Percentiles rank a stretch among this genome's conserved stretches.
These are phyloP conservation scores for Cartodere bifasciata DNA, from an alignment of 2,888 invertebrate genomes.

Conservation along the genomic window DNA sequence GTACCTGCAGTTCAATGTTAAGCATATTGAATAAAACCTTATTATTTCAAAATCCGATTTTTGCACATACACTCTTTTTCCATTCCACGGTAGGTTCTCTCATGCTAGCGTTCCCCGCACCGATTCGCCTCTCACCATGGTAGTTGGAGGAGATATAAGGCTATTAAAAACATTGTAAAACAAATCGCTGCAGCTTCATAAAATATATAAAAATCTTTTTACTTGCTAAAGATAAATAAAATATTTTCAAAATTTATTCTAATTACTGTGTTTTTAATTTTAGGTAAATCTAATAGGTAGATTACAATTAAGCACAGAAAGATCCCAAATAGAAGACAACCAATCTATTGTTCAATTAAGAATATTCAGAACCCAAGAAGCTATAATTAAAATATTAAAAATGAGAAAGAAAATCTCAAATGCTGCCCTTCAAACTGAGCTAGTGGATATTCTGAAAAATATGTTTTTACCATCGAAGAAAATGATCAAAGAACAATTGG, in stretches of 20 bases:
- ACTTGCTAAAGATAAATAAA: too few species aligned
- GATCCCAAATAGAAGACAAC: conserved; percentile 94
- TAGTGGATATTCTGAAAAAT: conserved; percentile 95
- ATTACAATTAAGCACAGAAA: conserved; percentile 87
- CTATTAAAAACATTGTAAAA: too few species aligned
- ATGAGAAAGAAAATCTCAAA: conserved; percentile 93
- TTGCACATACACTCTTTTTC: too few species aligned
- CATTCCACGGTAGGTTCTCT: too few species aligned
- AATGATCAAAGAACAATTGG: conserved; percentile 98
- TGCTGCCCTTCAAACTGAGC: conserved; percentile 90
- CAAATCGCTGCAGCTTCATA: too few species aligned
- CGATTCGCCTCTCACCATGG: too few species aligned
- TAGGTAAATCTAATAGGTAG: conserved; percentile 88
- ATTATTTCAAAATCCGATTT: too few species aligned
- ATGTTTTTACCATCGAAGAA: conserved; percentile 99
- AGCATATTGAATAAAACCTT: too few species aligned
- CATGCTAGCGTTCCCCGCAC: too few species aligned
- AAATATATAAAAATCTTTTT: too few species aligned
- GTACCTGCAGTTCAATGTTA: too few species aligned
- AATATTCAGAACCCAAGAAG: conserved; percentile 89
- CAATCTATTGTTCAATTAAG: conserved; percentile 96
- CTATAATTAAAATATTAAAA: conserved; percentile 97
- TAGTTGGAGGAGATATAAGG: too few species aligned
- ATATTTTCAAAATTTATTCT: conserved; percentile 7
- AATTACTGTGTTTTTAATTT: conserved; percentile 16